Conservation (phyloP, 2,113 vertebrate genomes). For the Lasiurus borealis region DNA sequence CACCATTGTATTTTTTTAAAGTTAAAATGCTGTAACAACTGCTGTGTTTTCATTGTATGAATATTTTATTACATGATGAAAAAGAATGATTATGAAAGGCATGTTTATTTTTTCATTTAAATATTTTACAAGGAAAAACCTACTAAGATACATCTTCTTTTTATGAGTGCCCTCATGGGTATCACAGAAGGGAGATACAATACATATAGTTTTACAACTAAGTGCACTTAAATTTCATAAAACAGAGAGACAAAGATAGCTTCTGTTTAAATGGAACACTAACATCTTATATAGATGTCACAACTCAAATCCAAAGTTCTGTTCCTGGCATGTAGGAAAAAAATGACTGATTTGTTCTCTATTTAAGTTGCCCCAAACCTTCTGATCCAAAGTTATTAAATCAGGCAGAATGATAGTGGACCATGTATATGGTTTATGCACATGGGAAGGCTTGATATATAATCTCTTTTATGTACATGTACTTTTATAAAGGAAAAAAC, state of each 20-base stretch:
- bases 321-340: not conserved
- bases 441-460: slow-evolving; percentile 4
- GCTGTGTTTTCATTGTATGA: slow-evolving; percentile 78
- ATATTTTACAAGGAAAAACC: slow-evolving; percentile 83
- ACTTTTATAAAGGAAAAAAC: slow-evolving; percentile 17
- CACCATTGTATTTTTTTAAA: slow-evolving; percentile 76
- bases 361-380: not conserved
- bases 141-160: slow-evolving; percentile 77
- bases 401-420: not conserved
- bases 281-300: not conserved
- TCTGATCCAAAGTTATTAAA: slow-evolving; percentile 6
- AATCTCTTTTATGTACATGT: slow-evolving; percentile 22
- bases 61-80: slow-evolving; percentile 80
- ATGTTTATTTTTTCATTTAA: slow-evolving; percentile 80
- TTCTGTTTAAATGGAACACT: slow-evolving; percentile 8
- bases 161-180: slow-evolving; percentile 69
- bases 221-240: slow-evolving; percentile 78
- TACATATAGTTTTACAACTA: slow-evolving; percentile 72
- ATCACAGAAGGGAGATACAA: slow-evolving; percentile 67
- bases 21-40: slow-evolving; percentile 77
- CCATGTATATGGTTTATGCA: not conserved
- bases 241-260: slow-evolving; percentile 33
- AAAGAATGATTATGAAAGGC: slow-evolving; percentile 76
- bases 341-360: not conserved
- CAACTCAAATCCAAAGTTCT: slow-evolving; percentile 22